Base-by-base conservation (phyloP, 2,797 vertebrate species). In the Pampus argenteus region DNA sequence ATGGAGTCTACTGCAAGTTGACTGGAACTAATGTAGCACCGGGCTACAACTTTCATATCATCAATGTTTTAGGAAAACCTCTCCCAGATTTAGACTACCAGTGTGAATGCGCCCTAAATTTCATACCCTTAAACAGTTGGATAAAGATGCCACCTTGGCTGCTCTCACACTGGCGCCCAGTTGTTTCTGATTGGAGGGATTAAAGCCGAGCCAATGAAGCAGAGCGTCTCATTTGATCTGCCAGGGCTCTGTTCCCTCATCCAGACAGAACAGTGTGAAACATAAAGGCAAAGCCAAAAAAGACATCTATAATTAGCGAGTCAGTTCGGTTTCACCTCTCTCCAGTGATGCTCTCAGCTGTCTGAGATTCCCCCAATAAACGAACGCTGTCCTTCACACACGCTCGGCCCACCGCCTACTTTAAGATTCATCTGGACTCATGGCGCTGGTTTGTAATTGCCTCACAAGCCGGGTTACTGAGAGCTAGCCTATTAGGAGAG, bases 401-500 rank as follows among this genome's bases (percentile, higher is more conserved):
- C 23, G 31, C 61, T 49, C 42, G 42, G 38, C 62, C 66, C 67
- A 38, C 26, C 50, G 48, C 22, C 59, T 11, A 23, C 67, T 76
- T 60, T 64, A 66, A 62, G 66, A 81, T 74, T 80, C 76, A 88
- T 81, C 69, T 50, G 29, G 55, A 73, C 79, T 80, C 74, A 62
- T 51, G 44, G 61, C 71, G 76, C 23, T 54, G 58, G 66, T 84
- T 89, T 89, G 86, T 92, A 92, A 93, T 92, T 91, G 91, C 86
- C 81, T 91, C 85, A 81, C 87, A 80, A 90, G 87, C 86, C 74
- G 76, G 85, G 86, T 89, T 85, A 89, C 74, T 73, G 80, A 89
- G 89, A 84, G 89, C 77, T 70, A 72, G 81, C 86, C 91, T 92
- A 94, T 95, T 94, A 95, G 89, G 71, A 77, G 82, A 60, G 86